Evolutionary conservation across 2,797 vertebrate genomes (phyloP).

Genomic region (Philypnodon macrostomus): DNA sequence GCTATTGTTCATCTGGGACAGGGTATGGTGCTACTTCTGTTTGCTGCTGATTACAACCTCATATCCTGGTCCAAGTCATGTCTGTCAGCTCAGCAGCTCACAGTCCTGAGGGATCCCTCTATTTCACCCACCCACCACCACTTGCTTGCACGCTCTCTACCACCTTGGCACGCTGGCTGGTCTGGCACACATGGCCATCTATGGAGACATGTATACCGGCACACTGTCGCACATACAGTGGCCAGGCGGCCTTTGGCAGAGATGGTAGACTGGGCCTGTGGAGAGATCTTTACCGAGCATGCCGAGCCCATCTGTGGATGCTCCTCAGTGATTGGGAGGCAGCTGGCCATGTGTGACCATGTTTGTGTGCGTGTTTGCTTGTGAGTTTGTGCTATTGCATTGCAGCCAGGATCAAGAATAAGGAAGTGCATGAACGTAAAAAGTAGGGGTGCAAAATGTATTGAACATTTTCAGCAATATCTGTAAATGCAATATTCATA

Average conservation of each 20-base stretch:
- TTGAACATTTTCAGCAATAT: too few species aligned
- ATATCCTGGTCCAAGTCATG: slow-evolving; percentile 55
- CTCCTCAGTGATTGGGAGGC: slow-evolving; percentile 74
- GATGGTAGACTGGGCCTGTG: slow-evolving; percentile 68
- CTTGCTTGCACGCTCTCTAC: slow-evolving; percentile 9
- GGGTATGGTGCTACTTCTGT: slow-evolving; percentile 52
- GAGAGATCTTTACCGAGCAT: slow-evolving; percentile 80
- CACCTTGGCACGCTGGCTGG: slow-evolving; percentile 35
- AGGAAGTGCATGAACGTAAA: too few species aligned
- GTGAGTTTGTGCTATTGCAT: slow-evolving; percentile 27
- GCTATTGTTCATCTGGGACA: slow-evolving; percentile 53
- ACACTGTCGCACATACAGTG: slow-evolving; percentile 48
- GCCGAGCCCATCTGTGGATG: slow-evolving; percentile 79
- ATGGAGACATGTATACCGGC: slow-evolving; percentile 49
- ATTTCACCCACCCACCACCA: slow-evolving; percentile 18
- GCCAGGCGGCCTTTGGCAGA: slow-evolving; percentile 69
- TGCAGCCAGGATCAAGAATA: slow-evolving; percentile 39
- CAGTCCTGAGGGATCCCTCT: slow-evolving; percentile 43
- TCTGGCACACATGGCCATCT: slow-evolving; percentile 46
- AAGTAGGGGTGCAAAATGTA: too few species aligned
- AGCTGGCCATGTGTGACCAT: slow-evolving; percentile 68
- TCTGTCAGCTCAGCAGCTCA: slow-evolving; percentile 41
- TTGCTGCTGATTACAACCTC: slow-evolving; percentile 59
- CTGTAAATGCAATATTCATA: too few species aligned
- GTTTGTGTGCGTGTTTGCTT: slow-evolving; percentile 28